Evolutionary conservation across 2,888 invertebrate genomes (phyloP), one percentile per base, ranked within the genome.

Genomic region (Laspeyria flexula): DNA sequence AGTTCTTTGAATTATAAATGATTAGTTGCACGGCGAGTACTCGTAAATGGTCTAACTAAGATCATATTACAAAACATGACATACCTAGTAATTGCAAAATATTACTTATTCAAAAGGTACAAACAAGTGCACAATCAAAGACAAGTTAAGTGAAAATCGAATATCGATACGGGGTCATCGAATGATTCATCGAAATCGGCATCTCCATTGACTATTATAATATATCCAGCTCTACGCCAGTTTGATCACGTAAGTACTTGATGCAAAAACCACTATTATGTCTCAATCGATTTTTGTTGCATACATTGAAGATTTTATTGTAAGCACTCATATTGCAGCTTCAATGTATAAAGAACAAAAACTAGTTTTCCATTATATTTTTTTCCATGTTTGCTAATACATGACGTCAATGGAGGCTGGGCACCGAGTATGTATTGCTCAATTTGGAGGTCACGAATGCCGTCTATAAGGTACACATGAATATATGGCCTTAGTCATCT

Each of bases 111-210:
- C n/a, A 30, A 43, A 3, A 0, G 39, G 43, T 33, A 35, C 13
- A 47, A 43, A 40, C 31, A 46, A 53, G 39, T 49, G n/a, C 29
- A 55, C 33, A 48, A 60, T 65, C 40, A 48, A 37, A 49, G 40
- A 25, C 18, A 62, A 55, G 35, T 42, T 25, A 63, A 43, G 56
- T 62, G 55, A 60, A 64, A 65, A 63, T 49, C 47, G 43, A 51
- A 53, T 44, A 69, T 67, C 56, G 43, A 65, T 67, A 63, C 63
- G 59, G 57, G 69, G 68, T 59, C 60, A 65, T 39, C 25, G 46
- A 47, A 65, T 87, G 86, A 86, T 54, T 87, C 86, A 86, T 64
- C 63, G 71, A 73, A 75, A 75, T 78, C 68, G 66, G 62, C 61
- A 61, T 71, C 69, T 78, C 73, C 75, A 73, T 81, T 75, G 73